Conservation (phyloP, 2,888 invertebrate species). For the Temnothorax rugatulus region DNA sequence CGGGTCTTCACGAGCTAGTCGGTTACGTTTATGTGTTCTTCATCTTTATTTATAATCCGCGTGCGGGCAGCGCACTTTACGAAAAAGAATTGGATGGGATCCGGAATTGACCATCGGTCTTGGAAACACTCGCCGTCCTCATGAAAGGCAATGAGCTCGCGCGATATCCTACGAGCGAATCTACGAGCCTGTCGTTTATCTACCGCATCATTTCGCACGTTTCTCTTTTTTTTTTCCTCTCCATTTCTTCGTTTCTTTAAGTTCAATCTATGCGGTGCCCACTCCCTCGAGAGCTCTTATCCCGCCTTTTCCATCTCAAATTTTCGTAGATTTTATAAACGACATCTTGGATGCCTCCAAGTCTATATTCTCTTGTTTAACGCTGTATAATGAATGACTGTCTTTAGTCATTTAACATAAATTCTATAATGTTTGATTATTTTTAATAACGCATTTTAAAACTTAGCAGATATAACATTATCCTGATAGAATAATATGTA, state of each 20-base stretch:
- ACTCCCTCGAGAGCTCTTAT: not conserved
- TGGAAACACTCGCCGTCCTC: conserved; percentile 67
- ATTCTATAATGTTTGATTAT: not conserved
- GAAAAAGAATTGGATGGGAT: conserved; percentile 75
- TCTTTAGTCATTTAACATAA: not conserved
- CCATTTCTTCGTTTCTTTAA: conserved; percentile 3
- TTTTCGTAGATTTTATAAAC: conserved; percentile 12
- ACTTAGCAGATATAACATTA: not conserved
- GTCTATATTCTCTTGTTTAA: not conserved
- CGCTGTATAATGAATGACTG: not conserved
- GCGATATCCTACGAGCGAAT: conserved; percentile 57
- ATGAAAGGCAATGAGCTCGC: conserved; percentile 79
- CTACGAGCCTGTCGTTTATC: conserved; percentile 62
- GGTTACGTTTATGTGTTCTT: conserved; percentile 42
- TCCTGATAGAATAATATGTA: not conserved
- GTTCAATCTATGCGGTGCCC: not conserved
- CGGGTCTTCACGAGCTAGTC: not conserved
- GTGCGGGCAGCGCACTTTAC: conserved; percentile 36
- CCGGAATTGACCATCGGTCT: conserved; percentile 70
- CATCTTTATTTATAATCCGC: conserved; percentile 77
- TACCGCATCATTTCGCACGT: conserved; percentile 52
- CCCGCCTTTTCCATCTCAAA: not conserved
- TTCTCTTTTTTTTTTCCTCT: conserved; percentile 25
- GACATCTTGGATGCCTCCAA: not conserved
- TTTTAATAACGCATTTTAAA: not conserved